Percentiles rank a stretch among this genome's conserved stretches.
Evolutionary conservation across 2,113 vertebrate species (phyloP).

Genomic region (Alectura lathami): DNA sequence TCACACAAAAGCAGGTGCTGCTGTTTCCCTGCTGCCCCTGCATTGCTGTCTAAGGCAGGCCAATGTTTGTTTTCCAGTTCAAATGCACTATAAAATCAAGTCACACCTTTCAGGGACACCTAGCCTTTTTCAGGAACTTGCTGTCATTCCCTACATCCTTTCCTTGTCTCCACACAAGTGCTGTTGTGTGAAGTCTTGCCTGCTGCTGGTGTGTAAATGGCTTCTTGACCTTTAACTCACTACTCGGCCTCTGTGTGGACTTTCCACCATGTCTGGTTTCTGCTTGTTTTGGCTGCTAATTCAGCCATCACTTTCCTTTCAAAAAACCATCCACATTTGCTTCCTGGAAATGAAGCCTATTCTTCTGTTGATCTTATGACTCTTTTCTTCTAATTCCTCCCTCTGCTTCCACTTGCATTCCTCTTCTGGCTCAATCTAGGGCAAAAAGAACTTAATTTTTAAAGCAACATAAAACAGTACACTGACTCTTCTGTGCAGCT

Average conservation of each 20-base stretch:
- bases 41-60: rapidly evolving
- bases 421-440: background rate
- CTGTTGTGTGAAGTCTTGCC: background rate
- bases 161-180: background rate
- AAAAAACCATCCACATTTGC: background rate
- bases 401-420: background rate
- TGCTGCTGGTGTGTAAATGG: background rate
- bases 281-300: background rate
- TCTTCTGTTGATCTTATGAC: background rate
- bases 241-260: background rate
- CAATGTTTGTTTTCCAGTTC: background rate
- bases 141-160: background rate
- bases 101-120: background rate
- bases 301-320: background rate
- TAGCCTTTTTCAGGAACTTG: background rate
- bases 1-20: background rate
- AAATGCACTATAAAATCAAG: background rate
- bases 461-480: background rate
- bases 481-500: background rate
- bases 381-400: background rate
- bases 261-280: background rate
- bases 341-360: background rate
- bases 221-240: background rate
- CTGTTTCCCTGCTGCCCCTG: background rate
- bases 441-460: background rate